These are phyloP conservation scores for Mythimna pallens DNA, from an alignment of 2,888 invertebrate genomes.

Conservation along the genomic window DNA sequence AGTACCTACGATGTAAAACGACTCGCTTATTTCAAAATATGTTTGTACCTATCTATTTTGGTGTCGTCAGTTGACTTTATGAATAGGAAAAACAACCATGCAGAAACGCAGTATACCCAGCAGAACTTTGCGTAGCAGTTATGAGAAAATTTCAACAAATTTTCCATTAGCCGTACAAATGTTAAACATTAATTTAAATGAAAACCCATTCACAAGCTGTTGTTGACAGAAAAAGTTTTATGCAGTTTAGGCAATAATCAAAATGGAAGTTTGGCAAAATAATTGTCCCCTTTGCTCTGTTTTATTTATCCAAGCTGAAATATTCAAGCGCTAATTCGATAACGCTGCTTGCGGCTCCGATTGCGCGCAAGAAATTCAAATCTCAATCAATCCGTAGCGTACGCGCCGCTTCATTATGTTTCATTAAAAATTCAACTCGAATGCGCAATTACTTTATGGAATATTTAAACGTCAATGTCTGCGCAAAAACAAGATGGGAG, in stretches of 20 bases:
- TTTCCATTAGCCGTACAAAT: constrained; percentile 32
- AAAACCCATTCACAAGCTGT: constrained; percentile 56
- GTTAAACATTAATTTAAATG: constrained; percentile 55
- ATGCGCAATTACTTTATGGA: constrained; percentile 87
- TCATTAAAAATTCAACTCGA: constrained; percentile 88
- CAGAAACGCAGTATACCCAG: not conserved
- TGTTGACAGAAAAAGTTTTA: constrained; percentile 75
- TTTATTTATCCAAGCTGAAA: constrained; percentile 84
- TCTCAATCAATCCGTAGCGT: constrained; percentile 85
- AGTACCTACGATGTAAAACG: constrained; percentile 10
- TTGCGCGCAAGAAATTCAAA: constrained; percentile 87
- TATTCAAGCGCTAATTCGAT: constrained; percentile 86
- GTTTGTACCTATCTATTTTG: not conserved
- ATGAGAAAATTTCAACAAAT: constrained; percentile 31
- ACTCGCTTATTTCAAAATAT: constrained; percentile 43
- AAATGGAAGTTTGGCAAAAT: constrained; percentile 67
- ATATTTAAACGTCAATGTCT: constrained; percentile 87
- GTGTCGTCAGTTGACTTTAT: not conserved
- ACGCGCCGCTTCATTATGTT: constrained; percentile 82
- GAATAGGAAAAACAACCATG: not conserved
- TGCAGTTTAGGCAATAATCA: constrained; percentile 70
- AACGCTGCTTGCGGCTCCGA: constrained; percentile 78
- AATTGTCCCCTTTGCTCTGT: constrained; percentile 73
- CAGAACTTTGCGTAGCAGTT: constrained; percentile 17
- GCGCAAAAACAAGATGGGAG: constrained; percentile 83